Percentiles rank a stretch among this genome's conserved stretches.
Conservation (phyloP, 2,113 vertebrate species). For the Parus major region DNA sequence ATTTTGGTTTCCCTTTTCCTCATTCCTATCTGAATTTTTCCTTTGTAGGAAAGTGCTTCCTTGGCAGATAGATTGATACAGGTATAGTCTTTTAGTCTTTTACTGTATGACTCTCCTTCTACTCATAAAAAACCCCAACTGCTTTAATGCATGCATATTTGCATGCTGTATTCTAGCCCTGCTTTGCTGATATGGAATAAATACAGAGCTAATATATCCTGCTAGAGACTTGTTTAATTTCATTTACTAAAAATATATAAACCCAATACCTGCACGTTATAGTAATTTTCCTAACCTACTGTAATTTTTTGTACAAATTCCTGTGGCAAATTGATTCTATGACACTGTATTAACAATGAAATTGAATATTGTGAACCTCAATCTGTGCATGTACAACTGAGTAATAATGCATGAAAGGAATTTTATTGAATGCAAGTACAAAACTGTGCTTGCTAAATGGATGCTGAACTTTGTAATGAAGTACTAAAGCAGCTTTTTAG, state of each 20-base stretch:
- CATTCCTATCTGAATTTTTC: constrained; percentile 88
- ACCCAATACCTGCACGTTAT: constrained; percentile 62
- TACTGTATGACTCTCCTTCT: constrained; percentile 47
- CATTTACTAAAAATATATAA: constrained; percentile 59
- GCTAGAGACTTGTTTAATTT: constrained; percentile 54
- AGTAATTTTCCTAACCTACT: constrained; percentile 64
- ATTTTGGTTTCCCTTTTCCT: constrained; percentile 72
- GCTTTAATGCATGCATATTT: constrained; percentile 75
- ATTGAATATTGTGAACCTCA: constrained; percentile 10
- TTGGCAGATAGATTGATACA: constrained; percentile 99
- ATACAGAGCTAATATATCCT: constrained; percentile 51
- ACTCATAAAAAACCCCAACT: not conserved
- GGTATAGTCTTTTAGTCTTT: constrained; percentile 87
- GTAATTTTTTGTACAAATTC: constrained; percentile 50
- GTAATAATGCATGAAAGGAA: constrained; percentile 79
- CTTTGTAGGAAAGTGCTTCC: constrained; percentile 99
- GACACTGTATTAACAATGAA: constrained; percentile 63
- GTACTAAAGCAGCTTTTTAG: constrained; percentile 51
- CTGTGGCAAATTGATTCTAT: constrained; percentile 32
- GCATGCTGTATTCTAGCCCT: constrained; percentile 73
- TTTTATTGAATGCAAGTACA: constrained; percentile 51
- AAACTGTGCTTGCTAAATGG: constrained; percentile 49
- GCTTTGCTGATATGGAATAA: constrained; percentile 51
- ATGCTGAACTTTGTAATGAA: constrained; percentile 42
- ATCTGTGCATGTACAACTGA: constrained; percentile 73